These are phyloP conservation scores for Tenthredo notha DNA, from an alignment of 2,888 invertebrate species.

Conservation along the genomic window DNA sequence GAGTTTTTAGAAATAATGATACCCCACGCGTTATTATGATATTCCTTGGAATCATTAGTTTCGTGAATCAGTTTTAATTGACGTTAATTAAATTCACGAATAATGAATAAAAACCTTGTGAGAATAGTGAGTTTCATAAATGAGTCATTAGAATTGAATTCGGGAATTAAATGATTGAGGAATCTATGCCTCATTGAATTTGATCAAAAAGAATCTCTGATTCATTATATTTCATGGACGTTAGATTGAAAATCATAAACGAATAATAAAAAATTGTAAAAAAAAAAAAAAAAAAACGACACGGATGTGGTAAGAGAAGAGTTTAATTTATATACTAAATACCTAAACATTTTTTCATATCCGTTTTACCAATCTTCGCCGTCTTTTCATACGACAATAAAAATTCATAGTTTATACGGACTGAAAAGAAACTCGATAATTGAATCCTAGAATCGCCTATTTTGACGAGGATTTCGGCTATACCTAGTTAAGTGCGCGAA, in stretches of 20 bases:
- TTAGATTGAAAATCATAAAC: too few species aligned
- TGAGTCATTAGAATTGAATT: slow-evolving; percentile 12
- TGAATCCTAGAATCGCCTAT: too few species aligned
- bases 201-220: background rate
- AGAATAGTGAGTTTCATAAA: background rate
- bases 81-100: background rate
- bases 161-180: background rate
- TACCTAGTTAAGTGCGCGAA: too few species aligned
- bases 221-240: background rate
- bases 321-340: background rate
- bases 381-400: background rate
- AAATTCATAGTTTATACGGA: background rate
- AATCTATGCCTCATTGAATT: background rate
- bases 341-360: background rate
- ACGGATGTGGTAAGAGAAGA: background rate
- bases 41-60: background rate
- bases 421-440: background rate
- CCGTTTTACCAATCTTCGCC: background rate
- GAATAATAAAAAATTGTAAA: too few species aligned
- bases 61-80: background rate
- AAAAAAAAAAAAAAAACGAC: background rate
- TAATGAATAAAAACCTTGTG: background rate
- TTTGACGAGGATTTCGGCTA: too few species aligned
- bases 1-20: background rate
- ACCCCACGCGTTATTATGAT: background rate